These are phyloP conservation scores for Rhinichthys klamathensis DNA, from an alignment of 2,113 vertebrate species.

Conservation along the genomic window DNA sequence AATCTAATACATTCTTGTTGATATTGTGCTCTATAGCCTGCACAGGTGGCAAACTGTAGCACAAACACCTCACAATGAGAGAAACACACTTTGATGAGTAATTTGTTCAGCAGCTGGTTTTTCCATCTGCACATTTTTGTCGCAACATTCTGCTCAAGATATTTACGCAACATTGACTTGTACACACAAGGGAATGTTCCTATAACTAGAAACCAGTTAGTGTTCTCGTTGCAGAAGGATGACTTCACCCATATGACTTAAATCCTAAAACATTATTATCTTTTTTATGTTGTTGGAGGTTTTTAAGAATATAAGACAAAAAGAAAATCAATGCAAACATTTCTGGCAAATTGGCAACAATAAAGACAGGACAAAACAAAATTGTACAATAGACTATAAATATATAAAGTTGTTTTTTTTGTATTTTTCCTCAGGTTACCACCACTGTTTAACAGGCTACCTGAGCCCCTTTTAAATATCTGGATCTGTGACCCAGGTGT, in stretches of 20 bases:
- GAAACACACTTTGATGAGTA: conserved; percentile 18
- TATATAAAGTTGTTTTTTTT: too few relatives aligned
- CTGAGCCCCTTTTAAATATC: conserved; percentile 16
- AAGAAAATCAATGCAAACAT: too few relatives aligned
- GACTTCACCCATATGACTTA: neutral
- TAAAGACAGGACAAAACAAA: too few relatives aligned
- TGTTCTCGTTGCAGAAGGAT: neutral
- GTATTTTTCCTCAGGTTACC: neutral
- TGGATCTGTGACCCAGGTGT: conserved; percentile 30
- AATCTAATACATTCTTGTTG: neutral
- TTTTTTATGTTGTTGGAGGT: neutral
- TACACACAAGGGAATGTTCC: neutral
- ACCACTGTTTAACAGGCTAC: conserved; percentile 16
- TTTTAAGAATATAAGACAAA: neutral
- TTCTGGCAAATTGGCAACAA: too few relatives aligned
- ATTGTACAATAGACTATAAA: too few relatives aligned
- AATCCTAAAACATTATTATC: neutral
- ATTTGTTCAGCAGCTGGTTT: conserved; percentile 24
- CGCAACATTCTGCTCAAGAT: neutral
- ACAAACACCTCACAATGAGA: conserved; percentile 4
- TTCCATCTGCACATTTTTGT: conserved; percentile 34
- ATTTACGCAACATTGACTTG: conserved; percentile 7
- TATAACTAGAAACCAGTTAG: conserved; percentile 16
- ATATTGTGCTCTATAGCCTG: neutral
- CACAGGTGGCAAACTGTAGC: conserved; percentile 2